A percentile compares a stretch with the other conserved stretches of the same genome.
Evolutionary conservation across 2,797 vertebrate species (phyloP).

Genomic region (Halcyon badia): DNA sequence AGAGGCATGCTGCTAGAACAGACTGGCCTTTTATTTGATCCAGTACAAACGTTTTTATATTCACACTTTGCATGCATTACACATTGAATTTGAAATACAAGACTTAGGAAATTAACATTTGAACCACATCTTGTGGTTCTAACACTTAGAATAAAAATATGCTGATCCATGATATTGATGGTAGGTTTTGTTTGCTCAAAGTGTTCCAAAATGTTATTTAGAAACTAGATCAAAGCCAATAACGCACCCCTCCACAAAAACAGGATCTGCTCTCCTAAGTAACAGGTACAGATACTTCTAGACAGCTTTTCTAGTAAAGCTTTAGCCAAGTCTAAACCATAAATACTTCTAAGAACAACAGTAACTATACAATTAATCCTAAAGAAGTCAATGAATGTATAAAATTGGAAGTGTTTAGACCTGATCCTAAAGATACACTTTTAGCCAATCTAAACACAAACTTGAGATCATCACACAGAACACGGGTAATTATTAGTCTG

Average conservation of each 20-base stretch:
- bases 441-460: background rate
- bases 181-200: background rate
- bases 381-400: background rate
- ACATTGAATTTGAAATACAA: background rate
- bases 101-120: background rate
- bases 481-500: background rate
- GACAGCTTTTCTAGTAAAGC: background rate
- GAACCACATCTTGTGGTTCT: background rate
- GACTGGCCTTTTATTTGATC: background rate
- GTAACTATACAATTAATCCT: background rate
- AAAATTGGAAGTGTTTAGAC: background rate
- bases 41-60: background rate
- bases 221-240: background rate
- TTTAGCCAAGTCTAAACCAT: background rate
- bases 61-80: background rate
- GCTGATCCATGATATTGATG: background rate
- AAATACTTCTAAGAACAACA: background rate
- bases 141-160: background rate
- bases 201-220: background rate
- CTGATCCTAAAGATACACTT: background rate
- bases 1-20: background rate
- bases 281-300: background rate
- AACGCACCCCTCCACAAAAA: rapidly evolving
- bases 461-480: background rate
- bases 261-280: background rate